phyloP scores from a whole-genome alignment of 2,888 invertebrate species.

The Epistrophe grossulariae region DNA sequence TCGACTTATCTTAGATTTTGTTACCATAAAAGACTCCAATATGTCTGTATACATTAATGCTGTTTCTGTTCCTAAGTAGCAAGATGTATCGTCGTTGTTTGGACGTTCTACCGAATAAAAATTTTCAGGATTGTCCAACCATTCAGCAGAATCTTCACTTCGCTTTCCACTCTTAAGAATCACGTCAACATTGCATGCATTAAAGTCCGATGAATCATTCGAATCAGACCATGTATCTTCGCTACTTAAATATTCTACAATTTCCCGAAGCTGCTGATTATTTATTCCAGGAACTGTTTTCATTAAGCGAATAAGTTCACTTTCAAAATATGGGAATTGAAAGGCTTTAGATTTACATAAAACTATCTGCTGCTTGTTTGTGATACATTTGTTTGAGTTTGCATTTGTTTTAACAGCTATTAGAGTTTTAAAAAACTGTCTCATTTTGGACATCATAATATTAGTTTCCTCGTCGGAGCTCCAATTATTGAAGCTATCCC shows the following conservation, averaged over 20 bases:
- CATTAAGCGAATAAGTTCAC: constrained; percentile 94
- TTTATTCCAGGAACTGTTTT: constrained; percentile 96
- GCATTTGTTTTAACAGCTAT: constrained; percentile 86
- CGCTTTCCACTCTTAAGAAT: constrained; percentile 86
- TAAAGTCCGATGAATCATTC: constrained; percentile 96
- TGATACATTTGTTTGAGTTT: constrained; percentile 84
- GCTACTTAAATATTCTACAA: constrained; percentile 95
- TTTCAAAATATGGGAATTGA: constrained; percentile 94
- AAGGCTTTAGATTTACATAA: constrained; percentile 89
- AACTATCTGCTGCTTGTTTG: constrained; percentile 74
- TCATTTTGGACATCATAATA: constrained; percentile 97
- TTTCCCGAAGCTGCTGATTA: constrained; percentile 95
- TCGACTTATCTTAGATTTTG: constrained; percentile 8
- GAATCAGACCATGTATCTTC: constrained; percentile 98
- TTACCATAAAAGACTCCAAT: constrained; percentile 90
- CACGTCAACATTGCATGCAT: constrained; percentile 93
- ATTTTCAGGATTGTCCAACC: constrained; percentile 83
- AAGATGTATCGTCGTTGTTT: constrained; percentile 85
- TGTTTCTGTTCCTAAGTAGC: constrained; percentile 89
- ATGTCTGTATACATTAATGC: constrained; percentile 94
- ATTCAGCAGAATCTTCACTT: background rate
- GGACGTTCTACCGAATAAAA: constrained; percentile 90
- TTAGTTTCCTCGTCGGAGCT: constrained; percentile 97
- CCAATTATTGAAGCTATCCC: constrained; percentile 97
- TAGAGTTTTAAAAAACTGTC: constrained; percentile 96